Evolutionary conservation across 2,888 invertebrate species (phyloP).

Genomic region (Polydrusus pterygomalis): DNA sequence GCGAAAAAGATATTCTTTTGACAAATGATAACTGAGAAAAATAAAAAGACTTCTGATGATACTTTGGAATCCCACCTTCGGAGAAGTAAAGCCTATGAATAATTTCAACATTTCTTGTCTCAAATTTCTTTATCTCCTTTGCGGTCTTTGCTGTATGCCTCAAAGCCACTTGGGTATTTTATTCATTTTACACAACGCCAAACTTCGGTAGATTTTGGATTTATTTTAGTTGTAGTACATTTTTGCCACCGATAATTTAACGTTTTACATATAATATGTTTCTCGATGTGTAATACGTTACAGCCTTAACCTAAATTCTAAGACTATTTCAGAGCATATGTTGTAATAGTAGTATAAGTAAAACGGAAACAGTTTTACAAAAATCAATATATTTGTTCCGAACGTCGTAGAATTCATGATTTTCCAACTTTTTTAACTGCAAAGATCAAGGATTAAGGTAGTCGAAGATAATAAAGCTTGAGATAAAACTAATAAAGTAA

Average conservation of each 20-base stretch:
- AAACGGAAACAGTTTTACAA: background rate
- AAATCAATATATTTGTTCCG: slow-evolving; percentile 4
- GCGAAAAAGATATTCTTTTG: slow-evolving; percentile 65
- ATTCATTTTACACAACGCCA: slow-evolving; percentile 67
- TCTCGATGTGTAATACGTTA: too few species aligned
- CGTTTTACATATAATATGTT: slow-evolving; percentile 25
- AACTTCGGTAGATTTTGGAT: slow-evolving; percentile 58
- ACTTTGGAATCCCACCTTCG: slow-evolving; percentile 67
- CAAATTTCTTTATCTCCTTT: slow-evolving; percentile 69
- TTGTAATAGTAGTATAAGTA: too few species aligned
- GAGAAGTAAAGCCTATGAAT: slow-evolving; percentile 70
- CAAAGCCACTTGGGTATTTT: slow-evolving; percentile 66
- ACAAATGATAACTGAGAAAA: slow-evolving; percentile 69
- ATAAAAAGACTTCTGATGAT: slow-evolving; percentile 68
- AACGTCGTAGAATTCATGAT: slow-evolving; percentile 16
- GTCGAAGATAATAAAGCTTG: slow-evolving; percentile 39
- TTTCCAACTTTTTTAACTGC: slow-evolving; percentile 35
- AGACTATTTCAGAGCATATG: too few species aligned
- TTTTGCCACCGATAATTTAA: slow-evolving; percentile 57
- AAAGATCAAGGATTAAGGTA: slow-evolving; percentile 39
- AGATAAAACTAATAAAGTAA: slow-evolving; percentile 47
- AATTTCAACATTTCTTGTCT: slow-evolving; percentile 71
- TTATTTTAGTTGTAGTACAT: slow-evolving; percentile 57
- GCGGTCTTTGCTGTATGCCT: slow-evolving; percentile 65
- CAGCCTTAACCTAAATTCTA: too few species aligned